phyloP scores from a whole-genome alignment of 2,113 vertebrate genomes.

The Phyllostomus discolor region DNA sequence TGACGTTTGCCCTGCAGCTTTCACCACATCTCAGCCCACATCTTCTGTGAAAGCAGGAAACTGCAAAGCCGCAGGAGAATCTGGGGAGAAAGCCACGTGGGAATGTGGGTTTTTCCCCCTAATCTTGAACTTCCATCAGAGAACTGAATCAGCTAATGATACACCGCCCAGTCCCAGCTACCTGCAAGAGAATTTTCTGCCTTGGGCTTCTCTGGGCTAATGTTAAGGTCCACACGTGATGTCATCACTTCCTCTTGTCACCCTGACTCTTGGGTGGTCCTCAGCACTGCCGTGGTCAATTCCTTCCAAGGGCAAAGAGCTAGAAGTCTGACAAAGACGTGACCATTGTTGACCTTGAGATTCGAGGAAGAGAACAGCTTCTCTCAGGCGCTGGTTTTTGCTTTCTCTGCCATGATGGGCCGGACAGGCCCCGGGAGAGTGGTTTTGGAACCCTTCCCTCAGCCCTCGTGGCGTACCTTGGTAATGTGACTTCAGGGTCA shows the following conservation, averaged over 20 bases:
- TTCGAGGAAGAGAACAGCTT: neutral
- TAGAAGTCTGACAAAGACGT: neutral
- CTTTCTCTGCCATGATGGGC: neutral
- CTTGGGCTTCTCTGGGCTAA: neutral
- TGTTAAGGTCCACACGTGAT: neutral
- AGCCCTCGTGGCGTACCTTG: neutral
- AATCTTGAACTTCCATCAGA: neutral
- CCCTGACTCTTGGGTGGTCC: neutral
- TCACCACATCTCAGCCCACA: accelerated
- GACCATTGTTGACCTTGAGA: neutral
- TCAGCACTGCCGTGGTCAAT: neutral
- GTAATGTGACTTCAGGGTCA: neutral
- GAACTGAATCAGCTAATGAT: neutral
- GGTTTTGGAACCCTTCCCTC: neutral
- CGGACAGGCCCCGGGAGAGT: neutral
- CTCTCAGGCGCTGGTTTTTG: neutral
- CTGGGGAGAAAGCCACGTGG: neutral
- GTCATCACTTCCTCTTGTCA: neutral
- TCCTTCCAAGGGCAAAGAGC: neutral
- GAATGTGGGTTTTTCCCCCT: neutral
- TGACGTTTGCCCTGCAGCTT: neutral
- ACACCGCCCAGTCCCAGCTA: neutral
- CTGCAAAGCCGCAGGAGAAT: neutral
- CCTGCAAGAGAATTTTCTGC: neutral
- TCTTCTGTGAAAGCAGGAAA: neutral